Evolutionary conservation across 2,113 vertebrate genomes (phyloP).

Genomic region (Eublepharis macularius): DNA sequence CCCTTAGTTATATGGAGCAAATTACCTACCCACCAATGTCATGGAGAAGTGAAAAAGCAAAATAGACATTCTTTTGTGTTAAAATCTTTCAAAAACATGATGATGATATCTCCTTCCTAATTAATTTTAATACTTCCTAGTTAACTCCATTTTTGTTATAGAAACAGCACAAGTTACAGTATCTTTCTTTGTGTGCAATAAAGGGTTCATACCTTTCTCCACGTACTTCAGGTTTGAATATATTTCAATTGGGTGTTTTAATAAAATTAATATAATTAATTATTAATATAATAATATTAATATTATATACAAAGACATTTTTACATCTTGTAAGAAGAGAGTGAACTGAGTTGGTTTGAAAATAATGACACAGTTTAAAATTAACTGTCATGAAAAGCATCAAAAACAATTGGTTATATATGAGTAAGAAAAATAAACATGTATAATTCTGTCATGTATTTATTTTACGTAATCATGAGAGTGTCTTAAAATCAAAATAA

Average conservation of each 20-base stretch:
- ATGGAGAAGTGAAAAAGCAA: too few relatives aligned
- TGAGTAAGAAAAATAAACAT: background rate
- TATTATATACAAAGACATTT: slow-evolving; percentile 22
- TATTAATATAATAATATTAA: too few relatives aligned
- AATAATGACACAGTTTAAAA: slow-evolving; percentile 30
- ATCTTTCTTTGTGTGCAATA: slow-evolving; percentile 56
- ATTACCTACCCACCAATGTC: too few relatives aligned
- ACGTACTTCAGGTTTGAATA: slow-evolving; percentile 45
- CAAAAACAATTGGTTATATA: background rate
- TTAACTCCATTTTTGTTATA: slow-evolving; percentile 29
- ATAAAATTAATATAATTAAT: too few relatives aligned
- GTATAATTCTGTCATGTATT: background rate
- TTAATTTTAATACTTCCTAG: slow-evolving; percentile 53
- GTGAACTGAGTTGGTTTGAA: slow-evolving; percentile 31
- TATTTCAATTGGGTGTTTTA: slow-evolving; percentile 51
- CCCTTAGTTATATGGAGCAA: too few relatives aligned
- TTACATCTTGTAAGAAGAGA: slow-evolving; percentile 35
- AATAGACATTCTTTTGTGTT: too few relatives aligned
- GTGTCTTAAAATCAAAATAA: background rate
- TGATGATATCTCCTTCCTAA: slow-evolving; percentile 35
- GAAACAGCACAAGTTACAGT: slow-evolving; percentile 39
- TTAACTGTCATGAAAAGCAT: background rate
- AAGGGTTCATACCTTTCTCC: slow-evolving; percentile 30
- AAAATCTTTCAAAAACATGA: too few relatives aligned
- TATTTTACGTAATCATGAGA: background rate